phyloP scores from a whole-genome alignment of 2,888 invertebrate species.

The Mellilla xanthometata region DNA sequence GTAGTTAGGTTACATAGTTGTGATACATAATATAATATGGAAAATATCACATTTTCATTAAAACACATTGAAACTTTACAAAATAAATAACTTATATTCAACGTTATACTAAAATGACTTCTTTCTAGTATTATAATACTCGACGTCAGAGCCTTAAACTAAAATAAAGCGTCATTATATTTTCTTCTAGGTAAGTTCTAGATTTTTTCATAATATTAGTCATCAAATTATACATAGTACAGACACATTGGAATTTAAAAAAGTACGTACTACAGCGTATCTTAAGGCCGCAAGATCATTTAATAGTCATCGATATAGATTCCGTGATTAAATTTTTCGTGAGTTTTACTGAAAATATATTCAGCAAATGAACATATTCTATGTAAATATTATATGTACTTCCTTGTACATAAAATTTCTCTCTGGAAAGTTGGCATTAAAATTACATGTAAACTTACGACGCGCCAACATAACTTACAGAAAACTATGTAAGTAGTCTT shows the following conservation, averaged over 20 bases:
- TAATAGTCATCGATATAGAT: no score
- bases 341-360: no score
- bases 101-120: constrained; percentile 69
- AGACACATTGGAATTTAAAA: no score
- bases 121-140: constrained; percentile 46
- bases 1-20: constrained; percentile 40
- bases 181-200: not conserved
- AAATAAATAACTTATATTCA: constrained; percentile 74
- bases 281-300: no score
- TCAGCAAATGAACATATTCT: no score
- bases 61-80: constrained; percentile 43
- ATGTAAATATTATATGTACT: no score
- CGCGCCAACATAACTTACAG: not conserved
- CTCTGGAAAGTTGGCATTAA: no score
- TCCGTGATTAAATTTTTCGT: no score
- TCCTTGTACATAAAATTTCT: no score
- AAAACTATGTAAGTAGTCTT: not conserved
- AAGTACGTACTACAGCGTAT: no score
- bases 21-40: constrained; percentile 36
- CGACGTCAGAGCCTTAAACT: constrained; percentile 30
- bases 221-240: no score
- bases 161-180: constrained; percentile 35
- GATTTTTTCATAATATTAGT: not conserved
- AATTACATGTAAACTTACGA: no score
- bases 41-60: constrained; percentile 37